Evolutionary conservation across 2,113 vertebrate species (phyloP).

Genomic region (Callaeas wilsoni): DNA sequence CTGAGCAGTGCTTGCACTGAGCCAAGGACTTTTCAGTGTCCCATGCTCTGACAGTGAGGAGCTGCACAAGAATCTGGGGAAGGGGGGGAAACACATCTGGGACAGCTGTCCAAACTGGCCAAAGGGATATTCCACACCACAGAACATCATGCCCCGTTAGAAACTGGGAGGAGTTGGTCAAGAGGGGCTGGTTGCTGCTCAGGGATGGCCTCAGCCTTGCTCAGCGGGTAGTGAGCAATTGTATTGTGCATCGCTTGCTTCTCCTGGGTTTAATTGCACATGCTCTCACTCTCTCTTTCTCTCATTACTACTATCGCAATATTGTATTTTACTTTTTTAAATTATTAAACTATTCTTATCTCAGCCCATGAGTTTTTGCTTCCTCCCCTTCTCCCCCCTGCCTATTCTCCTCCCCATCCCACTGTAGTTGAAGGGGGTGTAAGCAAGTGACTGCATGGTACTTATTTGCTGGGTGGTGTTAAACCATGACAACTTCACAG

Average conservation of each 20-base stretch:
- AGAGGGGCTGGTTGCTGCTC: not conserved
- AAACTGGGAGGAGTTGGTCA: not conserved
- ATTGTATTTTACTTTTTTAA: not conserved
- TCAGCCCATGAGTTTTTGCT: not conserved
- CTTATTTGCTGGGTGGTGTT: not conserved
- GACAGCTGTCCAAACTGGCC: not conserved
- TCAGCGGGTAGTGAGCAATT: not conserved
- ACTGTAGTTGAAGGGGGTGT: not conserved
- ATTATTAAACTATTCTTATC: not conserved
- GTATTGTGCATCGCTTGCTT: not conserved
- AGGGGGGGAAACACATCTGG: too few relatives aligned
- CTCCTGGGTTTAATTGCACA: not conserved
- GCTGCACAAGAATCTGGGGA: not conserved
- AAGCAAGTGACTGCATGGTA: not conserved
- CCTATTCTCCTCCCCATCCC: not conserved
- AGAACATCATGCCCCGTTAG: not conserved
- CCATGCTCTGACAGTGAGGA: not conserved
- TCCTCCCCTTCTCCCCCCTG: accelerated
- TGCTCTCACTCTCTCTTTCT: not conserved
- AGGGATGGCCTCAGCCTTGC: accelerated
- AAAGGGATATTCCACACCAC: not conserved
- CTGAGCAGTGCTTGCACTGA: not conserved
- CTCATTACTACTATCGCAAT: not conserved
- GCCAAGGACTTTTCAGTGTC: not conserved
- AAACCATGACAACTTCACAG: not conserved